A percentile compares a stretch with the other conserved stretches of the same genome.
phyloP scores from a whole-genome alignment of 2,888 invertebrate species.

The Luffia ferchaultella region DNA sequence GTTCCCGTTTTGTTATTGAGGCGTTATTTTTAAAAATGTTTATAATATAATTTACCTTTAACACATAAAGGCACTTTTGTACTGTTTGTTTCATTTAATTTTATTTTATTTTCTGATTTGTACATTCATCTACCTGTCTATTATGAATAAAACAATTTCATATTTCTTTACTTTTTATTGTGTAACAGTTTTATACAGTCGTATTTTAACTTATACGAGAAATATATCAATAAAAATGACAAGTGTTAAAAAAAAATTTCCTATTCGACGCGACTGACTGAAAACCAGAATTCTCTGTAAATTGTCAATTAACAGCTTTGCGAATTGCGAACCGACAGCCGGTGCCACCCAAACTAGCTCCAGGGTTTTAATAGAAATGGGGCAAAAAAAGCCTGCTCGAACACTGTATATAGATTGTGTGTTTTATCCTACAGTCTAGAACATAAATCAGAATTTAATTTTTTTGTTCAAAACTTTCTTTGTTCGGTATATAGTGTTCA shows the following conservation, averaged over 20 bases:
- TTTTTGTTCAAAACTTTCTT: no score
- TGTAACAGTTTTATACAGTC: not conserved
- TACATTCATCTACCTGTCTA: no score
- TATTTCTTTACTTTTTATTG: not conserved
- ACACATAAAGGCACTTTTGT: no score
- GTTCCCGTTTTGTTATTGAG: no score
- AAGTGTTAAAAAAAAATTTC: not conserved
- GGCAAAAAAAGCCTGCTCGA: not conserved
- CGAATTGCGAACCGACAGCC: conserved; percentile 7
- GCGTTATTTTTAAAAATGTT: no score
- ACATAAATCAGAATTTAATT: no score
- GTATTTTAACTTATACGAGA: not conserved
- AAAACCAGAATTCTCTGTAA: conserved; percentile 14
- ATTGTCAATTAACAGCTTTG: conserved; percentile 18
- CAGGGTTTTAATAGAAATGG: not conserved
- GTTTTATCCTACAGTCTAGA: no score
- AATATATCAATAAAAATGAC: not conserved
- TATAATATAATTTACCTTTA: no score
- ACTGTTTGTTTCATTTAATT: no score
- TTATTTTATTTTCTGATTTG: no score
- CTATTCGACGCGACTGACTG: conserved; percentile 2
- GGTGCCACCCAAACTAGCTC: not conserved
- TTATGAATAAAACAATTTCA: not conserved
- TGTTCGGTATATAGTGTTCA: no score
- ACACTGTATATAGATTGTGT: no score